Evolutionary conservation across 2,888 invertebrate genomes (phyloP), one percentile per base, ranked within the genome.

Genomic region (Antheraea assamensis): DNA sequence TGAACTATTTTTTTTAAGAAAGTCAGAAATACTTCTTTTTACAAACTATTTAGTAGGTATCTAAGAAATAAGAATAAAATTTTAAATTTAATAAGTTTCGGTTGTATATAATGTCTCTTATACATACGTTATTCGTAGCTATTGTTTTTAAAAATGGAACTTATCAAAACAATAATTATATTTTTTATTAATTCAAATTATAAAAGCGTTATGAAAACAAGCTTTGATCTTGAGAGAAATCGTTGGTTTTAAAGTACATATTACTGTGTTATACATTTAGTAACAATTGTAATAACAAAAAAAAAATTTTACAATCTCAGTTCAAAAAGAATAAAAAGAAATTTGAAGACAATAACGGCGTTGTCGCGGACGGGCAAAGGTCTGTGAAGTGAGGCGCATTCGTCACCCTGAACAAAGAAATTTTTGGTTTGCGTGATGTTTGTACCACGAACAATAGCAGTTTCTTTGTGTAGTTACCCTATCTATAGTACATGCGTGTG

Each of bases 351-450:
- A 73, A 42, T 70, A 72, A 70, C 70, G 24, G 73, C 70, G 27
- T 73, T 73, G 70, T 73, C 58, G 70, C 70, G 42, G 35, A 55
- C 70, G 70, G 27, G 55, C 58, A 73, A 73, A 58, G 70, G 58
- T 58, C 24, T 55, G 68, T 55, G 68, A 30, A 35, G 72, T 72
- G 72, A 27, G 70, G 70, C n/a, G 70, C 49, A 70, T 71, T 58
- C 49, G 70, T 72, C 72, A 35, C 30, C 31, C 52, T n/a, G 71
- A 68, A 75, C 75, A 73, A 75, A 75, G 75, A 75, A 75, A 47
- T 72, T 75, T 42, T 75, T 71, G 73, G 71, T 73, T 70, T 42
- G 55, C 52, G 68, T 71, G 47, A 30, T 64, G 66, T 47, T 68
- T 64, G 71, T 64, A 68, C 47, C 35, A 58, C 35, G 71, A 66